These are phyloP conservation scores for Remorina albescens DNA, from an alignment of 2,797 vertebrate species.

Conservation along the genomic window DNA sequence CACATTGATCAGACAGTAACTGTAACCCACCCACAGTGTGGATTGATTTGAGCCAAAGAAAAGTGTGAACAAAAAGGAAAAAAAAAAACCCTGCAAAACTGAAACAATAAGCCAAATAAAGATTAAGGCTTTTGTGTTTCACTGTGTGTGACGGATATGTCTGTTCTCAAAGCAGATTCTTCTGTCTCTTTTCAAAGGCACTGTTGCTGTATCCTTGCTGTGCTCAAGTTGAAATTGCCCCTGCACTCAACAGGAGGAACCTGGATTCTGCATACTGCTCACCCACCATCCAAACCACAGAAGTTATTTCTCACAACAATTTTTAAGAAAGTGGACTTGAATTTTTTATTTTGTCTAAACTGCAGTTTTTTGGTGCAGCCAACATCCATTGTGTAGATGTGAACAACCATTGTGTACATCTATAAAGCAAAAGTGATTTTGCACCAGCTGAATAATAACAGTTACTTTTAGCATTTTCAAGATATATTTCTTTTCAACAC, in stretches of 20 bases:
- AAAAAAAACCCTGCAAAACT: conserved; percentile 4
- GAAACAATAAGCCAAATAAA: conserved; percentile 23
- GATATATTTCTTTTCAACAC: conserved; percentile 61
- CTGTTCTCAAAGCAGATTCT: conserved; percentile 36
- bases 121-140: conserved; percentile 32
- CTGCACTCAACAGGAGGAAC: conserved; percentile 45
- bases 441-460: conserved; percentile 47
- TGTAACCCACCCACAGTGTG: conserved; percentile 31
- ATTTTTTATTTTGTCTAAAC: conserved; percentile 27
- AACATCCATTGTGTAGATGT: conserved; percentile 6
- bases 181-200: conserved; percentile 67
- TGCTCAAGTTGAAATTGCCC: conserved; percentile 36
- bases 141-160: conserved; percentile 9
- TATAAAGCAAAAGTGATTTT: conserved; percentile 33
- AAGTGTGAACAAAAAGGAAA: not conserved
- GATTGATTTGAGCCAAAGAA: conserved; percentile 30
- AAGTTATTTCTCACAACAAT: conserved; percentile 13
- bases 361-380: conserved; percentile 27
- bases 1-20: conserved; percentile 58
- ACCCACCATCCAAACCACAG: conserved; percentile 10
- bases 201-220: conserved; percentile 19
- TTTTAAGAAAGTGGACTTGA: conserved; percentile 24
- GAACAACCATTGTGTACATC: not conserved
- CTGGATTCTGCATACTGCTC: conserved; percentile 51
- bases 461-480: conserved; percentile 46